Percentiles rank a stretch among this genome's conserved stretches.
phyloP scores from a whole-genome alignment of 2,888 invertebrate genomes.

The Cosmorhoe ocellata region DNA sequence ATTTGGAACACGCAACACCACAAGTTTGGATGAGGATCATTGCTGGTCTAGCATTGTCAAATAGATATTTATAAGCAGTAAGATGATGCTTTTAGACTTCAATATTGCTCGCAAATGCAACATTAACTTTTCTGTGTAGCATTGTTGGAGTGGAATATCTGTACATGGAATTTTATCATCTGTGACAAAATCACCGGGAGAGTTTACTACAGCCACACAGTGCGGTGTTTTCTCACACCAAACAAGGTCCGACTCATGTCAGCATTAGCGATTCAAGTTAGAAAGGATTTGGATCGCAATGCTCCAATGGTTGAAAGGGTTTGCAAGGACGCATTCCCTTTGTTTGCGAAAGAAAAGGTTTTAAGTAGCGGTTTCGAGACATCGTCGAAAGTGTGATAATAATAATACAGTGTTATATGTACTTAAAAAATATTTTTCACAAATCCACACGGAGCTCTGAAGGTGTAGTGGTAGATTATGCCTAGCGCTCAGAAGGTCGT shows the following conservation, averaged over 20 bases:
- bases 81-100: not conserved
- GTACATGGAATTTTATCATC: not conserved
- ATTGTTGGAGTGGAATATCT: not conserved
- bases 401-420: too few species aligned
- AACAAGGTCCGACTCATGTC: slow-evolving; percentile 51
- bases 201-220: slow-evolving; percentile 72
- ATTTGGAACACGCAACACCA: not conserved
- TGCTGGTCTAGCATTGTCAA: not conserved
- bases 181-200: not conserved
- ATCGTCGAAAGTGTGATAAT: too few species aligned
- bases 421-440: too few species aligned
- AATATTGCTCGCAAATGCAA: not conserved
- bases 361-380: too few species aligned
- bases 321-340: slow-evolving; percentile 21
- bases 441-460: too few species aligned
- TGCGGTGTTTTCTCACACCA: slow-evolving; percentile 72
- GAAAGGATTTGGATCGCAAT: slow-evolving; percentile 46
- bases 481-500: too few species aligned
- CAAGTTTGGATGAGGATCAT: not conserved
- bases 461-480: too few species aligned
- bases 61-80: not conserved
- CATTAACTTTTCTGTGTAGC: not conserved
- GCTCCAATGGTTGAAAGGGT: slow-evolving; percentile 28
- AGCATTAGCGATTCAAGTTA: slow-evolving; percentile 55
- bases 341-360: slow-evolving; percentile 1